Percentiles rank a stretch among this genome's conserved stretches.
Evolutionary conservation across 2,888 invertebrate genomes (phyloP).

Genomic region (Melanotus villosus): DNA sequence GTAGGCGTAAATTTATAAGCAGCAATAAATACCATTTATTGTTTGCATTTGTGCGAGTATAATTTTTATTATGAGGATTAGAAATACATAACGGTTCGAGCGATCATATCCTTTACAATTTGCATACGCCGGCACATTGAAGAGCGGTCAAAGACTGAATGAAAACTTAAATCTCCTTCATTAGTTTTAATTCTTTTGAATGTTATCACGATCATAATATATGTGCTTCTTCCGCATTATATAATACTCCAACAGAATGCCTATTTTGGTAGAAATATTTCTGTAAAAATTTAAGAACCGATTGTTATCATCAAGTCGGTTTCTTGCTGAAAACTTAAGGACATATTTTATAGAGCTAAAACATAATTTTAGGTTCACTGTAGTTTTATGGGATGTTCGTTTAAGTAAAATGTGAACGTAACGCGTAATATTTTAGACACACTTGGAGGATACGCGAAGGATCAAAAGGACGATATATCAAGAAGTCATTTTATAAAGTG

Average conservation of each 20-base stretch:
- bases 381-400: constrained; percentile 19
- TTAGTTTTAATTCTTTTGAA: constrained; percentile 8
- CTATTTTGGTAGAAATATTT: too few relatives aligned
- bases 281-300: background rate
- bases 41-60: constrained; percentile 6
- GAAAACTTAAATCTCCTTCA: constrained; percentile 2
- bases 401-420: constrained; percentile 33
- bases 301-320: background rate
- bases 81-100: constrained; percentile 26
- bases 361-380: constrained; percentile 7
- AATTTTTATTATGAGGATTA: constrained; percentile 25
- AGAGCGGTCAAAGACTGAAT: constrained; percentile 26
- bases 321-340: background rate
- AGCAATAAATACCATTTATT: constrained; percentile 27
- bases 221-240: background rate
- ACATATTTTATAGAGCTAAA: background rate
- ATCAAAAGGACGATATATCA: constrained; percentile 59
- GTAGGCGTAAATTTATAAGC: constrained; percentile 28
- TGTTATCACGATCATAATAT: background rate
- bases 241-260: too few relatives aligned
- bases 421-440: constrained; percentile 36
- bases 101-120: constrained; percentile 29
- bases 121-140: constrained; percentile 27
- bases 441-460: constrained; percentile 43
- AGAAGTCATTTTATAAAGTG: constrained; percentile 60